These are phyloP conservation scores for Polypedilum pembai DNA, from an alignment of 1,140 invertebrate genomes.

Conservation along the genomic window DNA sequence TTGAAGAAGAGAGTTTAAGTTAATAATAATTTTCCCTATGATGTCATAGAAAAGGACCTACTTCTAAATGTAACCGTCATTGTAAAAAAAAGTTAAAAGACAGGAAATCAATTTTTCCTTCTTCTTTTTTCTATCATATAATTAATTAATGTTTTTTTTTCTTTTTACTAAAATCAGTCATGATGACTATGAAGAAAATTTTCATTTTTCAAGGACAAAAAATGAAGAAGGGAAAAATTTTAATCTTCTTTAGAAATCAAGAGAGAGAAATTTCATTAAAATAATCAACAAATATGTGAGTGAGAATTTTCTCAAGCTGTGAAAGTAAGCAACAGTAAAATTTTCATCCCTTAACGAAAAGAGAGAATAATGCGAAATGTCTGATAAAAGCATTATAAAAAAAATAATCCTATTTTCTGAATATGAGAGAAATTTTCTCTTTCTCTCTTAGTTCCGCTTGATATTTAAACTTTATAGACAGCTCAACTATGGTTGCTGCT, in stretches of 20 bases:
- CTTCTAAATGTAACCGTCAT: background rate
- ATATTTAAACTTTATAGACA: constrained; percentile 4
- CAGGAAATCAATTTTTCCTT: constrained; percentile 20
- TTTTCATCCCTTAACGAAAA: background rate
- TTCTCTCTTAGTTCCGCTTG: background rate
- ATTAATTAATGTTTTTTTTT: no score
- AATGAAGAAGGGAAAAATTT: no score
- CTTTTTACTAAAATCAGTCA: no score
- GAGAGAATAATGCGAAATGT: constrained; percentile 21
- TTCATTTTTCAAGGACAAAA: no score
- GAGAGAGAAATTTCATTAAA: no score
- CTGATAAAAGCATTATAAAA: constrained; percentile 25
- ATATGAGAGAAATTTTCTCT: background rate
- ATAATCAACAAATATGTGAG: no score
- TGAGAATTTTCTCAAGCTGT: background rate
- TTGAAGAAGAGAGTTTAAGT: constrained; percentile 9
- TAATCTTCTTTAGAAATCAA: no score
- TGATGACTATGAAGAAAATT: no score
- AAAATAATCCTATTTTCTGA: constrained; percentile 20
- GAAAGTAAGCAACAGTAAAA: constrained; percentile 7
- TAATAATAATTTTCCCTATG: background rate
- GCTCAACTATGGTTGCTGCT: background rate
- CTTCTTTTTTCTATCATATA: background rate
- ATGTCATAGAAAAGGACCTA: background rate
- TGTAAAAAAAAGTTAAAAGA: background rate